phyloP scores from a whole-genome alignment of 2,797 vertebrate genomes.

The Acropternis orthonyx region DNA sequence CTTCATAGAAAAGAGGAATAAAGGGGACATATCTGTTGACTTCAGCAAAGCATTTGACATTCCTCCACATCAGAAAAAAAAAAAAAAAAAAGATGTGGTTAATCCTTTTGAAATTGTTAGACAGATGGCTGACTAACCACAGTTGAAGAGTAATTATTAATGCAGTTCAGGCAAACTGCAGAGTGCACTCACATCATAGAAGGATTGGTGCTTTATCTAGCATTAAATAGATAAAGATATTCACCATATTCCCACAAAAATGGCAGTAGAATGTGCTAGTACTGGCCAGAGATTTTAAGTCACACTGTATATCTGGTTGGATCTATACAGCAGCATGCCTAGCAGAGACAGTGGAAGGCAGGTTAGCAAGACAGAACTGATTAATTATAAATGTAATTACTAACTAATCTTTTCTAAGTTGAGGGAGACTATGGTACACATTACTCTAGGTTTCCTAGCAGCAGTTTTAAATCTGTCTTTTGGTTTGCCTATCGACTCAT shows the following conservation, averaged over 20 bases:
- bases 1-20: slow-evolving; percentile 44
- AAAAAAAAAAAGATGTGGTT: background rate
- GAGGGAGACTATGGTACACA: background rate
- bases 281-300: background rate
- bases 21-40: slow-evolving; percentile 57
- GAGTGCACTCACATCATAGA: background rate
- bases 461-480: background rate
- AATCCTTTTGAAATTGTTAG: slow-evolving; percentile 52
- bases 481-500: background rate
- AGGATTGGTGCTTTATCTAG: background rate
- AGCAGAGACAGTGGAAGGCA: background rate
- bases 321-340: background rate
- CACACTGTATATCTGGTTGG: background rate
- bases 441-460: background rate
- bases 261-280: background rate
- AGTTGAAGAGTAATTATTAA: slow-evolving; percentile 34
- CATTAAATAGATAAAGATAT: background rate
- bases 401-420: background rate
- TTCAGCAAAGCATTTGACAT: slow-evolving; percentile 58
- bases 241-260: background rate
- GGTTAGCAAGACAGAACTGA: background rate
- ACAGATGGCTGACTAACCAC: slow-evolving; percentile 45
- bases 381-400: background rate
- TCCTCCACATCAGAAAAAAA: slow-evolving; percentile 36
- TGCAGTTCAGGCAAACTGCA: slow-evolving; percentile 36